A percentile compares a stretch with the other conserved stretches of the same genome.
Evolutionary conservation across 92 coral and sea anemone genomes (phyloP).

Genomic region (Actinostola sp.): DNA sequence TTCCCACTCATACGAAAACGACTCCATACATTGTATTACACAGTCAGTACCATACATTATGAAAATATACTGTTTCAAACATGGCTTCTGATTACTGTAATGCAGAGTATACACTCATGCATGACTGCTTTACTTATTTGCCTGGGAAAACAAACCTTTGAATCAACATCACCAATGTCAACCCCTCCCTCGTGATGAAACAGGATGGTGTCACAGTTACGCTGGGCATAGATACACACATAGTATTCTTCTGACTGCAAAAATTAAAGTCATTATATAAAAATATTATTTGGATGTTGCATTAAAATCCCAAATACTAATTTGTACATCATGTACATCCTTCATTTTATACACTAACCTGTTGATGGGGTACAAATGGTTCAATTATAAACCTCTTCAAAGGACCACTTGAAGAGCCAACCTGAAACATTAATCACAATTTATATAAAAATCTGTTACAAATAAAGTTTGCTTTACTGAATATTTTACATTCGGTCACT

Average conservation of each 20-base stretch:
- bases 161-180: constrained; percentile 95
- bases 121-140: background rate
- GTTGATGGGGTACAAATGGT: constrained; percentile 91
- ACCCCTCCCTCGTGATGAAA: constrained; percentile 98
- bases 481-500: background rate
- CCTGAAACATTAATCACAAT: constrained; percentile 45
- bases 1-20: no score
- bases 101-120: no score
- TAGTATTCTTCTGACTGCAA: constrained; percentile 84
- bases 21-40: no score
- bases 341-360: constrained; percentile 46
- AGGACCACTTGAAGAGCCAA: constrained; percentile 90
- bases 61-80: no score
- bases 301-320: background rate
- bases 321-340: background rate
- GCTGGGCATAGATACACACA: constrained; percentile 92
- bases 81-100: no score
- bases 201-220: constrained; percentile 89
- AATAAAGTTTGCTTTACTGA: background rate
- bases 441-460: background rate
- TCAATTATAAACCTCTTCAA: constrained; percentile 91
- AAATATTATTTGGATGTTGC: background rate
- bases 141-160: constrained; percentile 59
- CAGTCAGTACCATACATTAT: no score
- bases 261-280: background rate